phyloP scores from a whole-genome alignment of 2,797 vertebrate species.

The Eurystomus glaucurus region DNA sequence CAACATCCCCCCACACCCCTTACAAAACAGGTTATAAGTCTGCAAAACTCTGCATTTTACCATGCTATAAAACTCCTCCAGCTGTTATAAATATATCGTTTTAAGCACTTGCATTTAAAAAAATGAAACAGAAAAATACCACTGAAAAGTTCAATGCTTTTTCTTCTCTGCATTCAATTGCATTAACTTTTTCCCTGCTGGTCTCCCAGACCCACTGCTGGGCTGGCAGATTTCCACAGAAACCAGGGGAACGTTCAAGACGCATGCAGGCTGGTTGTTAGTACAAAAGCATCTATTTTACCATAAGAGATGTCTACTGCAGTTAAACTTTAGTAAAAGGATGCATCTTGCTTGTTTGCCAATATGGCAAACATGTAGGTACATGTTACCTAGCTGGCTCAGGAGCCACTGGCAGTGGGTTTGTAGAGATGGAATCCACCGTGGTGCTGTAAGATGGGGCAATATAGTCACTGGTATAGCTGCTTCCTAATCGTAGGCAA shows the following conservation, averaged over 20 bases:
- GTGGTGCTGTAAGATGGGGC: background rate
- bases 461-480: background rate
- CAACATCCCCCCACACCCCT: constrained; percentile 55
- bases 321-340: background rate
- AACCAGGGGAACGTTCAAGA: background rate
- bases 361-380: too few species aligned
- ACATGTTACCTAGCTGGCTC: background rate
- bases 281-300: background rate
- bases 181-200: constrained; percentile 74
- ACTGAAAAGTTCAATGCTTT: constrained; percentile 66
- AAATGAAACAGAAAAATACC: constrained; percentile 63
- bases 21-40: constrained; percentile 71
- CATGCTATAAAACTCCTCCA: constrained; percentile 70
- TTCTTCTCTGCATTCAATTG: constrained; percentile 56
- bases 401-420: background rate
- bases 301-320: background rate
- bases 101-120: constrained; percentile 65
- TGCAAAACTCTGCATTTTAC: constrained; percentile 68
- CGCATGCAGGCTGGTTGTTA: background rate
- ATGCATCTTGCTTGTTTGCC: background rate
- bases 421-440: background rate
- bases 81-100: constrained; percentile 75
- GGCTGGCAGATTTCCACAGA: constrained; percentile 45
- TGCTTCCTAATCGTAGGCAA: background rate
- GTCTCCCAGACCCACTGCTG: constrained; percentile 52